Percentiles rank a stretch among this genome's conserved stretches.
phyloP scores from a whole-genome alignment of 2,797 vertebrate genomes.

The Sebastes wilsoni region DNA sequence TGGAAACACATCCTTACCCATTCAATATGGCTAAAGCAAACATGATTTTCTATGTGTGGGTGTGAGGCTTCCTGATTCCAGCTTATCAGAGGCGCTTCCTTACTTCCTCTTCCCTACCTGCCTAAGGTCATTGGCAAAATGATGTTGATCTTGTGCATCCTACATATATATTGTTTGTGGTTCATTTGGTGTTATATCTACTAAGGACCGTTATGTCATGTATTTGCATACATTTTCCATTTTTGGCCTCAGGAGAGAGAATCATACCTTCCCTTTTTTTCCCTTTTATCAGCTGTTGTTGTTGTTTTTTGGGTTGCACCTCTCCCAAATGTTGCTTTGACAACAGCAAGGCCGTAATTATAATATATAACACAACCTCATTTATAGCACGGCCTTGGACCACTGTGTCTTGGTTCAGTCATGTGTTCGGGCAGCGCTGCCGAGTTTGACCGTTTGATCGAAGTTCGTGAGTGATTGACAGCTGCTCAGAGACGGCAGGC shows the following conservation, averaged over 20 bases:
- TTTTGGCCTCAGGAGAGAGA: neutral
- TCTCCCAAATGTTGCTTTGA: neutral
- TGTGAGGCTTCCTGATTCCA: conserved; percentile 12
- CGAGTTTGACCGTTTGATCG: too few relatives aligned
- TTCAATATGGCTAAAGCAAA: conserved; percentile 40
- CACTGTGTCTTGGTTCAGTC: neutral
- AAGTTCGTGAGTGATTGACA: too few relatives aligned
- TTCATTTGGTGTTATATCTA: neutral
- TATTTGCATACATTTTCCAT: neutral
- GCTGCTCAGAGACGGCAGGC: too few relatives aligned
- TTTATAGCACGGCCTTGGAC: neutral
- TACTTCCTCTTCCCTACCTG: conserved; percentile 23
- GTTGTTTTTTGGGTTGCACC: neutral
- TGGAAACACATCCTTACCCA: conserved; percentile 13
- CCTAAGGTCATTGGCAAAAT: neutral
- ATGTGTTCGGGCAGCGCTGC: neutral
- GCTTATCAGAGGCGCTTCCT: conserved; percentile 10
- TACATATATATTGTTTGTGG: neutral
- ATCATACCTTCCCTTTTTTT: neutral
- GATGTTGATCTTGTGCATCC: conserved; percentile 3
- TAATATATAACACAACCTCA: too few relatives aligned
- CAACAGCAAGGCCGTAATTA: too few relatives aligned
- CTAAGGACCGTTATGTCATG: neutral
- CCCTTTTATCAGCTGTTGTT: neutral
- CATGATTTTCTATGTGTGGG: conserved; percentile 42